phyloP scores from a whole-genome alignment of 1,140 invertebrate species.

The Eupristina koningsbergeri region DNA sequence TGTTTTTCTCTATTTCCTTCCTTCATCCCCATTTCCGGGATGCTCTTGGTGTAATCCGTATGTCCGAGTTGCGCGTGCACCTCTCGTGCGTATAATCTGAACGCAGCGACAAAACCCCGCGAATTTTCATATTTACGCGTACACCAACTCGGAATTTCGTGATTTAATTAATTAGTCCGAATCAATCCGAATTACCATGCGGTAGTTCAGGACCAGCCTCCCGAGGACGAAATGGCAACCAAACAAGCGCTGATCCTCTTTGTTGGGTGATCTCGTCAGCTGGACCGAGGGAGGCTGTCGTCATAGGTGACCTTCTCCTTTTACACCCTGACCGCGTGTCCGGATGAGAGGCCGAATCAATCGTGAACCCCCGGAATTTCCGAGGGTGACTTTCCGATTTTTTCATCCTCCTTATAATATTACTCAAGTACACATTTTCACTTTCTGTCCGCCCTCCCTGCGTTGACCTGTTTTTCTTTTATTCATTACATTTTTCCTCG shows the following conservation, averaged over 20 bases:
- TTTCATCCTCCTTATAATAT: too few species aligned
- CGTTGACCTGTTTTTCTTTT: too few species aligned
- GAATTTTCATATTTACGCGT: slow-evolving; percentile 22
- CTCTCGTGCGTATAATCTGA: background rate
- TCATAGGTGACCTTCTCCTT: background rate
- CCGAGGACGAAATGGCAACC: background rate
- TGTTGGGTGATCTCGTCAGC: background rate
- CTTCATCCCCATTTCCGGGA: too few species aligned
- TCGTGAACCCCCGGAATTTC: too few species aligned
- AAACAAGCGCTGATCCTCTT: background rate
- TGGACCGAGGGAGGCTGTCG: too few species aligned
- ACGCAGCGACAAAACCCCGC: background rate
- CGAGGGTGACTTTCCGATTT: too few species aligned
- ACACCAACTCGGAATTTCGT: slow-evolving; percentile 48
- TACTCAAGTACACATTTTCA: too few species aligned
- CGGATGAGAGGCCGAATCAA: too few species aligned
- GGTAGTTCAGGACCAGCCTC: background rate
- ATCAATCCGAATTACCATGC: slow-evolving; percentile 64
- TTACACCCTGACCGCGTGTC: too few species aligned
- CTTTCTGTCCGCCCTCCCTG: too few species aligned
- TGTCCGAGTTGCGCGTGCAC: background rate
- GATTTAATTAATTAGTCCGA: slow-evolving; percentile 66
- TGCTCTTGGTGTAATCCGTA: background rate
- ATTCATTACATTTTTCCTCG: too few species aligned
- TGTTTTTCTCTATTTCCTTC: too few species aligned